Base-by-base conservation (phyloP, 2,113 vertebrate genomes). In the Athene noctua region DNA sequence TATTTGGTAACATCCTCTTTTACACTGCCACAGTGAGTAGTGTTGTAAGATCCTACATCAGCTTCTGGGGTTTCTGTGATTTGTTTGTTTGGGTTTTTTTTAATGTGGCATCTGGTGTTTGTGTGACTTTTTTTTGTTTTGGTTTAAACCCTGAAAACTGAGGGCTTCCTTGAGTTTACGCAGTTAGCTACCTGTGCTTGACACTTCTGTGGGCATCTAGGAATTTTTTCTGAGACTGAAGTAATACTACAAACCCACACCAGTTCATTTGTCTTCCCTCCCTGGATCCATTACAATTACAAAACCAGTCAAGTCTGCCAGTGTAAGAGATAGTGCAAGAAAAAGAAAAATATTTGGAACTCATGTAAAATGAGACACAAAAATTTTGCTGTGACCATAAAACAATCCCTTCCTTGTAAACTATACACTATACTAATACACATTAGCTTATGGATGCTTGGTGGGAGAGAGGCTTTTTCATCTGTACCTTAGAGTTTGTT, bases 361-460 rank as follows among this genome's bases (percentile, higher is more conserved):
- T 36, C 5, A 1, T 1, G 26, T 61, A 44, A 54, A 54, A 47
- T 25, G 57, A 70, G 40, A 46, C 19, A 15, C 6, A 6, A 25
- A 21, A 11, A 10, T 55, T 57, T 62, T 36, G 19, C 52, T 66
- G 40, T 34, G 81, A 46, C 16, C 15, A 3, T 73, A n/a, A 29
- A 52, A 46, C 0, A 0, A 29, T 72, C 52, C 68, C 27, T 42
- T 49, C 27, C 27, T 26, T 61, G 13, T 44, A n/a, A 63, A n/a
- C 23, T 71, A 1, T 49, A 13, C 10, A 1, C 13, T 42, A 2
- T 10, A 6, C 13, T 62, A 30, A 36, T 27, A 6, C 4, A 30
- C 9, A 4, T 11, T 12, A 8, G 19, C 30, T 65, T 40, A 14
- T 21, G 46, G 54, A 19, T 77, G n/a, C 4, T 51, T 58, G 55